Percentiles rank a stretch among this genome's conserved stretches.
Evolutionary conservation across 2,888 invertebrate genomes (phyloP).

Genomic region (Branchipolynoe longqiensis): DNA sequence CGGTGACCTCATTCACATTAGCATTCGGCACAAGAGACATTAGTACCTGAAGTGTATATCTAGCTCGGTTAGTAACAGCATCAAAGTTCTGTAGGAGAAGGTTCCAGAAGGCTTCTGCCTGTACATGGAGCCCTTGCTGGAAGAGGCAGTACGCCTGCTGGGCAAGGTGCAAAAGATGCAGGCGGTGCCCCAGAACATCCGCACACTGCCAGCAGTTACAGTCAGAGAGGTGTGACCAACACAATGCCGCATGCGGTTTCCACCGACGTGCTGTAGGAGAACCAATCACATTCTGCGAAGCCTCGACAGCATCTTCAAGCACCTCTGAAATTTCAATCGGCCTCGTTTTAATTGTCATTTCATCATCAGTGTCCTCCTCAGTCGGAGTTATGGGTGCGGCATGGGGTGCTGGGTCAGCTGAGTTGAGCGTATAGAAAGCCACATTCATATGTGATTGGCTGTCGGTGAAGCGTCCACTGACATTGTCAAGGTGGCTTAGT

Average conservation of each 20-base stretch:
- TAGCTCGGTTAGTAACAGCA: neutral
- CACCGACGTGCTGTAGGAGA: slow-evolving; percentile 13
- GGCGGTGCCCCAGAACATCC: slow-evolving; percentile 11
- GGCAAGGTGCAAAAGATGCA: neutral
- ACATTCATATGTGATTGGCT: slow-evolving; percentile 48
- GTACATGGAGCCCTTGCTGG: neutral
- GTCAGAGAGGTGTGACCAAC: neutral
- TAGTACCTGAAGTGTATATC: neutral
- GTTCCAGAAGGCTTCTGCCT: slow-evolving; percentile 32
- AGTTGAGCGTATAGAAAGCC: slow-evolving; percentile 38
- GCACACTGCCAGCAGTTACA: neutral
- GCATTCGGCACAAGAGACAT: too few species aligned
- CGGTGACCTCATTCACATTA: neutral
- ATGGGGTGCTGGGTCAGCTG: neutral
- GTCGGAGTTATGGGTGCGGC: neutral
- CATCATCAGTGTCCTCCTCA: slow-evolving; percentile 22
- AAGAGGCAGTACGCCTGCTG: neutral
- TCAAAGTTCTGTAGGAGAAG: slow-evolving; percentile 18
- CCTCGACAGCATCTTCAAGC: neutral
- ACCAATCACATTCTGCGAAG: neutral
- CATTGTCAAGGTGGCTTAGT: slow-evolving; percentile 33
- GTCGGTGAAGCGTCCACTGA: slow-evolving; percentile 38
- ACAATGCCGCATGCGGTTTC: neutral
- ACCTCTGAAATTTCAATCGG: slow-evolving; percentile 20
- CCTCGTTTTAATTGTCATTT: slow-evolving; percentile 13